Evolutionary conservation across 1,140 invertebrate genomes (phyloP).

Genomic region (Holcopasites calliopsidis): DNA sequence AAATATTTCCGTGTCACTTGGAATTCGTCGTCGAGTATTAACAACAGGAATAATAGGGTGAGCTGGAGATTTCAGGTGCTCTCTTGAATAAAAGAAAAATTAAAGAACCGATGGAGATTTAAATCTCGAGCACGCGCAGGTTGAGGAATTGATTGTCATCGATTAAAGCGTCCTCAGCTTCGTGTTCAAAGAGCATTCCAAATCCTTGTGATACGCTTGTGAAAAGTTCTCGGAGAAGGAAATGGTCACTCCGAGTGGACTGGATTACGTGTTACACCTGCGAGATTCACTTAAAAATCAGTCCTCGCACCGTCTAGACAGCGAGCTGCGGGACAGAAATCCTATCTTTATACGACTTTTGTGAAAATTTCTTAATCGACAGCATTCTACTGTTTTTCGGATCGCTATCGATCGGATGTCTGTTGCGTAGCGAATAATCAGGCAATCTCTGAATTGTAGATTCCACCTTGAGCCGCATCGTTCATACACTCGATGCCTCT

Average conservation of each 20-base stretch:
- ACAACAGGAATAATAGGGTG: background rate
- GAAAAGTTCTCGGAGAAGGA: background rate
- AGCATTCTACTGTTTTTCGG: background rate
- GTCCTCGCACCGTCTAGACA: background rate
- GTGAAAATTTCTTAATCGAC: background rate
- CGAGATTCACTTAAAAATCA: background rate
- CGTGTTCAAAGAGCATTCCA: background rate
- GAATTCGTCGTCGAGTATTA: background rate
- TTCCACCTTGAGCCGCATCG: constrained; percentile 1
- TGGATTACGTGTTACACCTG: background rate
- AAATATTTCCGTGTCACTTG: too few species aligned
- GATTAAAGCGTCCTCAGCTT: background rate
- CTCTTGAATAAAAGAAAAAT: background rate
- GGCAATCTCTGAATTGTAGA: constrained; percentile 24
- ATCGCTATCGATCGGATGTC: background rate
- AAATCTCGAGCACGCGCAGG: background rate
- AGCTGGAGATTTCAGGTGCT: background rate
- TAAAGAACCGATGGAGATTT: background rate
- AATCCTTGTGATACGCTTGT: background rate
- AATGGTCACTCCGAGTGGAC: background rate
- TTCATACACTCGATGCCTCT: background rate
- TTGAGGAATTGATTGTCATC: background rate
- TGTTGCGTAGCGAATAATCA: background rate
- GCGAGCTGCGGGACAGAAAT: too few species aligned
- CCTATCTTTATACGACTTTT: background rate